Conservation (phyloP, 2,797 vertebrate genomes). For the Protonibea diacanthus region DNA sequence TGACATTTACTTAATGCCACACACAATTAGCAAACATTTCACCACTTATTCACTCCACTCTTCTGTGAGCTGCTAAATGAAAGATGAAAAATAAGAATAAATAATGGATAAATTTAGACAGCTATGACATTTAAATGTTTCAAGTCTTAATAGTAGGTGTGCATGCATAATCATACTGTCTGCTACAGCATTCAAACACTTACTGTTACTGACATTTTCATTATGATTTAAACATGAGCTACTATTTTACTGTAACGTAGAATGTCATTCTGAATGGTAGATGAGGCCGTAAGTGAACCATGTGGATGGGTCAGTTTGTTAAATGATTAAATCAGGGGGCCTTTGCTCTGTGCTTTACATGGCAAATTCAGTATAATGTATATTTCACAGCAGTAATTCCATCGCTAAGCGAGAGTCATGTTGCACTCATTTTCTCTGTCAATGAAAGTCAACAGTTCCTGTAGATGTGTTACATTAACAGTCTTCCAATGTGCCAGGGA, state of each 20-base stretch:
- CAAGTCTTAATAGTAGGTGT: background rate
- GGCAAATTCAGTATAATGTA: background rate
- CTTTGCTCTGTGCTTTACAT: background rate
- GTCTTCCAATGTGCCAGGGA: too few relatives aligned
- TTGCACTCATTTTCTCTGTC: background rate
- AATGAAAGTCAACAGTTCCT: background rate
- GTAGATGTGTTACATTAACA: too few relatives aligned
- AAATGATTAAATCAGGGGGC: background rate
- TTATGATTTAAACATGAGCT: constrained; percentile 4
- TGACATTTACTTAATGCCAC: constrained; percentile 35
- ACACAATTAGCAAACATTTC: constrained; percentile 20
- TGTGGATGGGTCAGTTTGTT: background rate
- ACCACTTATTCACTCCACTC: background rate
- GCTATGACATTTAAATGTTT: constrained; percentile 8
- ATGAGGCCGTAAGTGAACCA: background rate
- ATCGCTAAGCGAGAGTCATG: background rate
- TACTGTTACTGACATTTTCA: constrained; percentile 14
- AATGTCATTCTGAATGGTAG: background rate
- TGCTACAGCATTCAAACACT: background rate
- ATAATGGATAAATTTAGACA: background rate
- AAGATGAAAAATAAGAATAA: background rate
- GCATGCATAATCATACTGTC: background rate
- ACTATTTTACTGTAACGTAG: background rate
- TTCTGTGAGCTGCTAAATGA: background rate
- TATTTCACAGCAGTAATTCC: background rate